Conservation (phyloP, 1,140 invertebrate genomes). For the Sitophilus oryzae region DNA sequence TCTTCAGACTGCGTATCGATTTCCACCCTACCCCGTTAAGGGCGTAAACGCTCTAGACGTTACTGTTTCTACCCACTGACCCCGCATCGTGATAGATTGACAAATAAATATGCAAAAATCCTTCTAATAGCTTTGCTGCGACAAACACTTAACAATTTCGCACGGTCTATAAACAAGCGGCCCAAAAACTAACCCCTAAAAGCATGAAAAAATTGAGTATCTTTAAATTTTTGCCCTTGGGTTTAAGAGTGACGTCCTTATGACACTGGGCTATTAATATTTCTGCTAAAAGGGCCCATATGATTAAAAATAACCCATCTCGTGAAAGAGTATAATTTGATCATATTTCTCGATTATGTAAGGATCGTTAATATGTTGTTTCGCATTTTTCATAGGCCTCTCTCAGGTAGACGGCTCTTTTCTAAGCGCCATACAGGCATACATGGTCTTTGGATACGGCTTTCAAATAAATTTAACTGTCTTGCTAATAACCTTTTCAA, state of each 20-base stretch:
- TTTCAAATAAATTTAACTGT: constrained; percentile 17
- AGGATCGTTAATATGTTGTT: constrained; percentile 25
- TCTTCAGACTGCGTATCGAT: constrained; percentile 6
- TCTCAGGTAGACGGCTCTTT: constrained; percentile 16
- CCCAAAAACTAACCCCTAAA: background rate
- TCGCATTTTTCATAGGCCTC: constrained; percentile 23
- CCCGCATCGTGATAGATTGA: constrained; percentile 1
- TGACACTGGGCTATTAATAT: constrained; percentile 18
- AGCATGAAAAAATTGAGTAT: background rate
- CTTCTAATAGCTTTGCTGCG: background rate
- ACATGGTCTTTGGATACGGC: constrained; percentile 16
- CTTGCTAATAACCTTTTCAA: constrained; percentile 13
- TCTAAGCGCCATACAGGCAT: constrained; percentile 18
- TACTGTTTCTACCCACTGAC: background rate
- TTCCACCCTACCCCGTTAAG: background rate
- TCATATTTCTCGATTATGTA: constrained; percentile 18
- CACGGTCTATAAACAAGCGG: too few relatives aligned
- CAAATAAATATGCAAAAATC: constrained; percentile 6
- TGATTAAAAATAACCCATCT: constrained; percentile 18
- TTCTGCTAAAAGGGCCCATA: constrained; percentile 11
- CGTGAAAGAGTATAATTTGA: constrained; percentile 20
- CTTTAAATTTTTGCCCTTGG: background rate
- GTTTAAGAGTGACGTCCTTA: constrained; percentile 1
- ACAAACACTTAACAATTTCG: background rate
- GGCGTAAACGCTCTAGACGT: too few relatives aligned